Base-by-base conservation (phyloP, 2,888 invertebrate species). In the Coecobrya sp. region DNA sequence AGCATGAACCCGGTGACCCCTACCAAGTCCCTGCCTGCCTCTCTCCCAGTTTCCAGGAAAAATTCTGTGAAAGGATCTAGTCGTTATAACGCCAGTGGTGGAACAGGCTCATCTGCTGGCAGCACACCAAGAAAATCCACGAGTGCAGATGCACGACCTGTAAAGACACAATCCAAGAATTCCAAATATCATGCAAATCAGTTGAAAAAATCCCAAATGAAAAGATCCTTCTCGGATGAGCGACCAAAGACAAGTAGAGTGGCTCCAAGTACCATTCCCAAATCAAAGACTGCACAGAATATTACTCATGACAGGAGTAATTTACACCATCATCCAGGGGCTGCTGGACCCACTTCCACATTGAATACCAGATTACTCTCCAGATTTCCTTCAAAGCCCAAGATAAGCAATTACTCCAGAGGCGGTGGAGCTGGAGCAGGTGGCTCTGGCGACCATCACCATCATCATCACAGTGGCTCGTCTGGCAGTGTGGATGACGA, bases 1-100 rank as follows among this genome's bases (percentile, higher is more conserved):
- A 98, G 97, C 95, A 97, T 98, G 95, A 97, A 97, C 55, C 92
- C 92, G 76, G 73, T 82, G 68, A 93, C 91, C 95, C 96, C 97
- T 95, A 97, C 97, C 96, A 97, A 97, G 42, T 86, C 92, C 70
- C 86, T 91, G 16, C 91, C 90, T 55, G 95, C 95, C 42, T 89
- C 89, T 42, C 93, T 95, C 11, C 94, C 94, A 19, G 93, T 94
- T 11, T 91, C 94, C 1, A 93, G 94, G 62, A 94, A 95, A 49
- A 95, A 93, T 62, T 92, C 92, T 0, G 84, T 93, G 30, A 92
- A 93, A 89, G 93, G 82, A 16, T 85, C 87, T 16, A 90, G 92
- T 45, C 92, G 93, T 16, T 92, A 93, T 70, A 91, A 93, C 42
- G 89, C 93, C 10, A 89, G 92, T 22, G 93, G 91, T 16, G 86